These are phyloP conservation scores for Acanthococcus lagerstroemiae DNA, from an alignment of 2,888 invertebrate genomes.

Conservation along the genomic window DNA sequence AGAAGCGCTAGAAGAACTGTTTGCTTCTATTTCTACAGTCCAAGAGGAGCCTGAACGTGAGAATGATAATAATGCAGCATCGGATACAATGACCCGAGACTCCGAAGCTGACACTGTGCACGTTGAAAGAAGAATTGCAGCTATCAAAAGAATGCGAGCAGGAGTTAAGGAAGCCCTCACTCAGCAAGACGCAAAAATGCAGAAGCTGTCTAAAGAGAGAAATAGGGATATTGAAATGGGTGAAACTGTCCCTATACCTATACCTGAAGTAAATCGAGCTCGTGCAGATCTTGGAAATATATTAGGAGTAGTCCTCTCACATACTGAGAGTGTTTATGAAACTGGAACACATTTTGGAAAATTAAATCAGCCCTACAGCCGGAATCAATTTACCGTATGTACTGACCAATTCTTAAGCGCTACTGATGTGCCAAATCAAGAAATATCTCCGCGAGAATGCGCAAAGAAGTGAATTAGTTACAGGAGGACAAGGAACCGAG, in stretches of 20 bases:
- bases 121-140: background rate
- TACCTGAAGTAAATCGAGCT: conserved; percentile 15
- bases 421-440: conserved; percentile 7
- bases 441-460: background rate
- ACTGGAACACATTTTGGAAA: conserved; percentile 7
- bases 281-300: conserved; percentile 1
- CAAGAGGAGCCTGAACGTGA: background rate
- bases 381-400: conserved; percentile 14
- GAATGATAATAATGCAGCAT: background rate
- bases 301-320: conserved; percentile 2
- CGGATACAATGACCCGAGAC: background rate
- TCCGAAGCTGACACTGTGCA: background rate
- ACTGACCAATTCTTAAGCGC: conserved; percentile 8
- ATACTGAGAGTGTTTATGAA: conserved; percentile 4
- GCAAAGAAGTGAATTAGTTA: background rate
- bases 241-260: conserved; percentile 10
- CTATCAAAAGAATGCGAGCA: background rate
- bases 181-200: background rate
- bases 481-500: conserved; percentile 19
- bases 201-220: background rate
- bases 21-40: background rate
- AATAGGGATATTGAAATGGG: background rate
- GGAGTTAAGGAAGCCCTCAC: background rate
- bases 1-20: conserved; percentile 21
- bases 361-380: conserved; percentile 11